Evolutionary conservation across 2,113 vertebrate species (phyloP), one percentile per base, ranked within the genome.

Genomic region (Bettongia penicillata): DNA sequence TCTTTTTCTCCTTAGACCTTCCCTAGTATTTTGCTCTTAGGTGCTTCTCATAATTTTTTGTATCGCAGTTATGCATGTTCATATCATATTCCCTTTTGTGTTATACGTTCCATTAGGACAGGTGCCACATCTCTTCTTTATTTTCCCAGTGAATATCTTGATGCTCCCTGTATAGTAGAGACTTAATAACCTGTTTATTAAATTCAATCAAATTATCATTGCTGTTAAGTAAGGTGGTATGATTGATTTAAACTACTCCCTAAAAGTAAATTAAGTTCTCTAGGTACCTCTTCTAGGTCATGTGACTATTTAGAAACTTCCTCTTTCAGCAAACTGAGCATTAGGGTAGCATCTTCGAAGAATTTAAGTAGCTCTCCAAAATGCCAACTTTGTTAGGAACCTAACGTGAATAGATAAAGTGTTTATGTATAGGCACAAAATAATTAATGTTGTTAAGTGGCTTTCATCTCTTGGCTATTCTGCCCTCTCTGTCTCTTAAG

Each of bases 281-380:
- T 84, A 84, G 10, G 95, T 8, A 68, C 53, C 12, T 51, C 53
- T 94, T 91, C 91, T 51, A 94, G 68, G 90, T 92, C 55, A 47
- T 68, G 25, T 68, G 92, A 93, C 96, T 61, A 43, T 92, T 95
- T 51, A 94, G 89, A 94, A 93, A 94, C 53, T 51, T 94, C 11
- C 43, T 91, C 43, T 48, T 97, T 90, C 51, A 95, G 68, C 43
- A 91, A 94, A 84, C 90, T 90, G 22, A 52, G 16, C 4, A 51
- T 3, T 84, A 68, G 31, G 12, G 61, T 28, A 50, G 37, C 51
- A 68, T 92, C 91, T 43, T 49, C 52, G 90, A 53, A 92, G 23
- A 96, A 23, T 89, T 92, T 92, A 92, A 91, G 77, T 19, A 90
- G 24, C 91, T 93, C 91, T 96, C 94, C 51, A 90, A 93, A 96